A percentile compares a stretch with the other conserved stretches of the same genome.
phyloP scores from a whole-genome alignment of 37 sponge, comb jelly and placozoan genomes.

The Chondrilla cf. caribensis region DNA sequence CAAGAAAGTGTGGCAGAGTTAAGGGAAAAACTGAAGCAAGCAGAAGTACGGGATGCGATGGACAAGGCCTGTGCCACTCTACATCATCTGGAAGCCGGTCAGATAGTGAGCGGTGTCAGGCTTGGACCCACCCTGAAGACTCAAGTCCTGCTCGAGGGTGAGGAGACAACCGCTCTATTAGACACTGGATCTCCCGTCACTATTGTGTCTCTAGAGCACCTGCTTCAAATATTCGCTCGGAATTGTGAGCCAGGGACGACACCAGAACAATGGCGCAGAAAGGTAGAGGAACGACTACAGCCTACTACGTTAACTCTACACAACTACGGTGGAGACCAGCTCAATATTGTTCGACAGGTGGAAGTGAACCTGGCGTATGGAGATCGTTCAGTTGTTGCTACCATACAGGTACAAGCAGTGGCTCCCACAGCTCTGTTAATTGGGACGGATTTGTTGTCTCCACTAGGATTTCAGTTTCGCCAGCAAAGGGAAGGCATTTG shows the following conservation, averaged over 20 bases:
- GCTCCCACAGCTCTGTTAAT: constrained; percentile 44
- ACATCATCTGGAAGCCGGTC: not conserved
- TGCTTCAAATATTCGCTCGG: not conserved
- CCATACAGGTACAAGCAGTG: constrained; percentile 30
- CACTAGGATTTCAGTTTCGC: not conserved
- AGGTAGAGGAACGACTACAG: not conserved
- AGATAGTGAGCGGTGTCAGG: too few species aligned
- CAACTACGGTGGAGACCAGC: constrained; percentile 5
- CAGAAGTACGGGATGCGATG: not conserved
- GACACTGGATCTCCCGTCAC: constrained; percentile 35
- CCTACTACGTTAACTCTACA: not conserved
- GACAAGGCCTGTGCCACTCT: not conserved
- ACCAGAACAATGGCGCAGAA: not conserved
- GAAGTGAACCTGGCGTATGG: not conserved
- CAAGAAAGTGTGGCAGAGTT: not conserved
- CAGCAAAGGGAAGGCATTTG: not conserved
- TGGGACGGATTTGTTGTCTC: constrained; percentile 46
- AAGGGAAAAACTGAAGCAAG: not conserved
- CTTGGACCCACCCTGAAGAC: not conserved
- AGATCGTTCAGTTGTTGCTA: not conserved
- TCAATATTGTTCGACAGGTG: constrained; percentile 20
- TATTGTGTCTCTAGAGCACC: constrained; percentile 20
- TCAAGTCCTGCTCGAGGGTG: constrained; percentile 3
- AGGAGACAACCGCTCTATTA: not conserved
- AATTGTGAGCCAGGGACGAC: not conserved